Percentiles rank a stretch among this genome's conserved stretches.
These are phyloP conservation scores for Gopherus flavomarginatus DNA, from an alignment of 2,113 vertebrate genomes.

Conservation along the genomic window DNA sequence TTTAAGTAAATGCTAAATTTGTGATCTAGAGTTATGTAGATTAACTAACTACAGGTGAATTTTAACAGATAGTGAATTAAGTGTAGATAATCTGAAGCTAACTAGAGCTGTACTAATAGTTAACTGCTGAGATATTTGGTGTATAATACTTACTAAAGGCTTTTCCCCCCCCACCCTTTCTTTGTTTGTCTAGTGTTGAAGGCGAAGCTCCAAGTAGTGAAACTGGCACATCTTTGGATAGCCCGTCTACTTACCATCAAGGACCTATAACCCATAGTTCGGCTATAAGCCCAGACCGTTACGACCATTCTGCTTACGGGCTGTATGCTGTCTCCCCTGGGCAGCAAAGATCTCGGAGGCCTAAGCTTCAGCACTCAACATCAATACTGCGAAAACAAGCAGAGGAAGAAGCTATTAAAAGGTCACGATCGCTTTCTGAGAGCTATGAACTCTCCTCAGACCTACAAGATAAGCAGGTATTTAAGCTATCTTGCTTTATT, in stretches of 20 bases:
- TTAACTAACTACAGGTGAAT: neutral
- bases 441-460: conserved; percentile 99
- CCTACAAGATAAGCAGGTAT: conserved; percentile 98
- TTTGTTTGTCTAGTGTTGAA: conserved; percentile 87
- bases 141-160: neutral
- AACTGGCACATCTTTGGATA: conserved; percentile 87
- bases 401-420: conserved; percentile 97
- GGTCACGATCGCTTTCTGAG: conserved; percentile 95
- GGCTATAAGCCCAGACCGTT: conserved; percentile 86
- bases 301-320: conserved; percentile 83
- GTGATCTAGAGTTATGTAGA: no score
- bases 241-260: conserved; percentile 84
- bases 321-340: conserved; percentile 84
- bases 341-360: conserved; percentile 86
- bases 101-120: neutral
- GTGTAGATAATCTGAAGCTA: neutral
- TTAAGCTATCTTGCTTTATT: neutral
- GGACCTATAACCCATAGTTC: conserved; percentile 86
- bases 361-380: conserved; percentile 95
- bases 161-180: conserved; percentile 35
- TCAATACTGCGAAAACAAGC: conserved; percentile 97
- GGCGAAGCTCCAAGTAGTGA: conserved; percentile 91
- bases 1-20: neutral
- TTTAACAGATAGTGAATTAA: neutral
- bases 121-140: neutral